Base-by-base conservation (phyloP, 2,888 invertebrate genomes). In the Dione juno region DNA sequence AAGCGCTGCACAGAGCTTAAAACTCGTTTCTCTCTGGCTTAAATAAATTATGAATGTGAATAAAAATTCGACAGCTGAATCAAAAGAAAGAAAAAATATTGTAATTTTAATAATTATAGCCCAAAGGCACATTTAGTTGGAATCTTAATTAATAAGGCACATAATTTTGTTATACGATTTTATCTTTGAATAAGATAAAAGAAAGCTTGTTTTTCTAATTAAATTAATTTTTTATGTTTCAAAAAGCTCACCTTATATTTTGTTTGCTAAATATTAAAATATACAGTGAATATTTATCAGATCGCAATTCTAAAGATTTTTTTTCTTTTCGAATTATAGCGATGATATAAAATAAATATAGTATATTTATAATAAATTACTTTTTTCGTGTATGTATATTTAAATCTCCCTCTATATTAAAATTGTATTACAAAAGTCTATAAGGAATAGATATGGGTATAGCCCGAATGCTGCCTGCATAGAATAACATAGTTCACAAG, bases 41-140 rank as follows among this genome's bases (percentile, higher is more conserved):
- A 53, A 7, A 37, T 37, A 35, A 13, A 35, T 3, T 14, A 53
- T 53, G 14, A 16, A 16, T 48, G 66, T 40, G 40, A 35, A 72
- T 40, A 66, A 66, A 61, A 65, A 68, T 69, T 45, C 16, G 16
- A 48, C 67, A 45, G 57, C 63, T 48, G 80, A 82, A 81, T 81
- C 81, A 82, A 79, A 81, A 79, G 81, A 80, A 82, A 45, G 45
- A 45, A 70, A 64, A 66, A 67, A 72, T 64, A 37, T 58, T 67
- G 7, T 40, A 41, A 67, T 64, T 67, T 57, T 67, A 73, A 74
- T 76, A 75, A 77, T 77, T 75, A 73, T 76, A 69, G 54, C 80
- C 74, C 48, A 14, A 71, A 76, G 80, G 76, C 70, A 69, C 40
- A 71, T 74, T 73, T 68, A 70, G 72, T 67, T 72, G 66, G 21